Conservation (phyloP, 2,797 vertebrate genomes). For the Glossophaga mutica region DNA sequence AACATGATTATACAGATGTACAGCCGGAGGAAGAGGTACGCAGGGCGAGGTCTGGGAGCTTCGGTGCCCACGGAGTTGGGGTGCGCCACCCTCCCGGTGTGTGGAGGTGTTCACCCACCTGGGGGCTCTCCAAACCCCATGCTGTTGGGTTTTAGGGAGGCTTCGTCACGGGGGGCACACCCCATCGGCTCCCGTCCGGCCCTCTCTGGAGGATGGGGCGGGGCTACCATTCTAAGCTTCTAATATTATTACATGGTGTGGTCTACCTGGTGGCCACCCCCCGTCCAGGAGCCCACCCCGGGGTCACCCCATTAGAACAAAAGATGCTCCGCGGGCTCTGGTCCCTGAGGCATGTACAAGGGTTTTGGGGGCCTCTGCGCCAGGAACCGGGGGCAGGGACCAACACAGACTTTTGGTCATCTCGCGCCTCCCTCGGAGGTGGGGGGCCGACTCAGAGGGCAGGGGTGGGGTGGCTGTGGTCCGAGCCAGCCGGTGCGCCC, state of each 20-base stretch:
- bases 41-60: neutral
- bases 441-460: neutral
- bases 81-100: rapidly evolving
- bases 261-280: neutral
- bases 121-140: neutral
- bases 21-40: neutral
- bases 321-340: no score
- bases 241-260: neutral
- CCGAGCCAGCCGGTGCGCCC: rapidly evolving
- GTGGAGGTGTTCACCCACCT: neutral
- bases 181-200: rapidly evolving
- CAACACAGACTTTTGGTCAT: rapidly evolving
- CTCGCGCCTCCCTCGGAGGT: neutral
- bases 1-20: neutral
- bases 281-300: no score
- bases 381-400: neutral
- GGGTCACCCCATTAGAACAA: neutral
- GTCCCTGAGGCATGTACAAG: neutral
- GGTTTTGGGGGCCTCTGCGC: neutral
- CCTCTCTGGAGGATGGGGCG: no score
- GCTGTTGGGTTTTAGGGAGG: neutral
- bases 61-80: neutral
- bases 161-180: rapidly evolving
- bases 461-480: rapidly evolving
- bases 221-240: no score